Conservation (phyloP, 2,113 vertebrate genomes). For the Lagenorhynchus albirostris region DNA sequence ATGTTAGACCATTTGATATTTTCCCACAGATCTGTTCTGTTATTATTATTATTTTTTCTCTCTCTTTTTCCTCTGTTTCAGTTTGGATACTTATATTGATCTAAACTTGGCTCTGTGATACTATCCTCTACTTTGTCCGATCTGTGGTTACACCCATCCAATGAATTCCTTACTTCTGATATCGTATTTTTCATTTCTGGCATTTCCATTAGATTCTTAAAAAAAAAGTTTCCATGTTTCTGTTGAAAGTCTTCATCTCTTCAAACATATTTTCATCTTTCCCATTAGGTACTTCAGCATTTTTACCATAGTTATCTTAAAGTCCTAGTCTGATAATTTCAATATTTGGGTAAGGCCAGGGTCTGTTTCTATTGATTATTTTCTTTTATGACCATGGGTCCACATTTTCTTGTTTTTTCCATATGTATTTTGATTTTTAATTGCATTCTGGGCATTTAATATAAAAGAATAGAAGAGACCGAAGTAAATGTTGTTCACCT, state of each 20-base stretch:
- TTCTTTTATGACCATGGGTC: background rate
- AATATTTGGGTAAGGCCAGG: background rate
- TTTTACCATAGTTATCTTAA: background rate
- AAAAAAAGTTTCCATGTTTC: background rate
- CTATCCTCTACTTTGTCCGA: background rate
- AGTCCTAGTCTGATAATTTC: background rate
- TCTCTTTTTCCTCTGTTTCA: background rate
- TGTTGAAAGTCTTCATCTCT: background rate
- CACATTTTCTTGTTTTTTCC: background rate
- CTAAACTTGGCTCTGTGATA: background rate
- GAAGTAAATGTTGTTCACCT: background rate
- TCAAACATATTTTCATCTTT: background rate
- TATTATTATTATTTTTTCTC: background rate
- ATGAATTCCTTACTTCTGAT: background rate
- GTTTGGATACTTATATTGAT: background rate
- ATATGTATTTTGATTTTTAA: background rate
- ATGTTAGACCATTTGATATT: background rate
- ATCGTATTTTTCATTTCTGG: background rate
- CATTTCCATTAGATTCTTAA: background rate
- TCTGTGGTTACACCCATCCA: background rate
- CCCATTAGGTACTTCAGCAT: background rate
- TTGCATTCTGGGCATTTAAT: background rate
- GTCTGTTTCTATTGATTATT: background rate
- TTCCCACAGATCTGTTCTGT: background rate
- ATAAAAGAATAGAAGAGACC: background rate